Evolutionary conservation across 2,797 vertebrate genomes (phyloP), one percentile per base, ranked within the genome.

Genomic region (Vespertilio murinus): DNA sequence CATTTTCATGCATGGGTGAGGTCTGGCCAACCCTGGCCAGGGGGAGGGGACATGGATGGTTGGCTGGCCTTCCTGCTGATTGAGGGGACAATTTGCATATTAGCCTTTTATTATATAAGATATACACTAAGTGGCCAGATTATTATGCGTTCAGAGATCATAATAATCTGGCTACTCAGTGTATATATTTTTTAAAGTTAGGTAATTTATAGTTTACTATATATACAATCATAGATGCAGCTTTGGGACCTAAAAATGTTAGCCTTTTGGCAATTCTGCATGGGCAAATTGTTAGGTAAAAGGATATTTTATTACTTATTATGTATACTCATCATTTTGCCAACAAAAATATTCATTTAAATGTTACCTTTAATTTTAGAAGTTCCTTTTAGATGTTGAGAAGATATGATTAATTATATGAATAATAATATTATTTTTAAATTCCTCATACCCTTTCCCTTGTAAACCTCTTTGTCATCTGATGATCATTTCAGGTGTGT

Each of bases 311-410:
- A 70, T 88, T 88, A 25, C 59, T 87, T 80, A 54, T 23, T 94
- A 71, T 64, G 28, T 69, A 69, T 65, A 38, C 38, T 90, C 22
- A 45, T 77, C 42, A 47, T 40, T 83, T 89, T 61, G 38, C 23
- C 49, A 85, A 45, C n/a, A 14, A 87, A 69, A 54, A 42, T 87
- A 69, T 73, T 70, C 54, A 81, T 94, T 90, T 82, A 56, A 91
- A 78, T 49, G 65, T 91, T 49, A 73, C 20, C 42, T 90, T 91
- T 84, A 90, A 49, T 49, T 69, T 95, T 69, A 38, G 17, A 74
- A 49, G 14, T 61, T n/a, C 10, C 6, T 73, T 88, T 92, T 75
- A 79, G 6, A 61, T 67, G 2, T 79, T 90, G 14, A 84, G 95
- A 89, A 74, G 14, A 81, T 35, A 40, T 8, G 14, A 69, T 82